Conservation (phyloP, 2,888 invertebrate species). For the Achlya flavicornis region DNA sequence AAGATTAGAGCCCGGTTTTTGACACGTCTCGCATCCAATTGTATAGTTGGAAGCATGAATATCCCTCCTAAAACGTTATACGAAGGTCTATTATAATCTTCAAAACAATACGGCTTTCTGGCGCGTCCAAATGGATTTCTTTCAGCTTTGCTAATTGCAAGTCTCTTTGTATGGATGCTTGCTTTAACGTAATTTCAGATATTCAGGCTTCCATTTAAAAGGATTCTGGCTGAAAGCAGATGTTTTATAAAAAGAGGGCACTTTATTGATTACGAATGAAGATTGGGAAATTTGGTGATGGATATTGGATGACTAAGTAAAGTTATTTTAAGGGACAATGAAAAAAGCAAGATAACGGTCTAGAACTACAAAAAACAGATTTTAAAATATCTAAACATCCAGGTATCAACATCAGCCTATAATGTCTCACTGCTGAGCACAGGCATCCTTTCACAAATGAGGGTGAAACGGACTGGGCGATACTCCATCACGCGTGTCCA, state of each 20-base stretch:
- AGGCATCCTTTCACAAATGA: no score
- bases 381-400: no score
- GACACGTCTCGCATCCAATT: slow-evolving; percentile 22
- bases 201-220: slow-evolving; percentile 14
- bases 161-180: slow-evolving; percentile 38
- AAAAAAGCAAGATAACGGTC: no score
- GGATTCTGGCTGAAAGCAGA: slow-evolving; percentile 14
- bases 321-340: no score
- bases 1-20: slow-evolving; percentile 11
- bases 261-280: slow-evolving; percentile 5
- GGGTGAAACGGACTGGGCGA: no score
- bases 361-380: no score
- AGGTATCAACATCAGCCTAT: no score
- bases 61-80: slow-evolving; percentile 32
- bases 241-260: not conserved
- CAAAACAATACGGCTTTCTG: slow-evolving; percentile 45
- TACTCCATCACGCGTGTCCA: no score
- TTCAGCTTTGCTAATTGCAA: slow-evolving; percentile 58
- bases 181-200: slow-evolving; percentile 16
- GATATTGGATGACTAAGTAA: no score
- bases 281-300: not conserved
- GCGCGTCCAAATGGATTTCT: slow-evolving; percentile 53
- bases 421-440: no score
- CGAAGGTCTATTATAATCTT: slow-evolving; percentile 47
- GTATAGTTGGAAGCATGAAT: slow-evolving; percentile 32